Conservation (phyloP, 2,113 vertebrate genomes). For the Monopterus albus region DNA sequence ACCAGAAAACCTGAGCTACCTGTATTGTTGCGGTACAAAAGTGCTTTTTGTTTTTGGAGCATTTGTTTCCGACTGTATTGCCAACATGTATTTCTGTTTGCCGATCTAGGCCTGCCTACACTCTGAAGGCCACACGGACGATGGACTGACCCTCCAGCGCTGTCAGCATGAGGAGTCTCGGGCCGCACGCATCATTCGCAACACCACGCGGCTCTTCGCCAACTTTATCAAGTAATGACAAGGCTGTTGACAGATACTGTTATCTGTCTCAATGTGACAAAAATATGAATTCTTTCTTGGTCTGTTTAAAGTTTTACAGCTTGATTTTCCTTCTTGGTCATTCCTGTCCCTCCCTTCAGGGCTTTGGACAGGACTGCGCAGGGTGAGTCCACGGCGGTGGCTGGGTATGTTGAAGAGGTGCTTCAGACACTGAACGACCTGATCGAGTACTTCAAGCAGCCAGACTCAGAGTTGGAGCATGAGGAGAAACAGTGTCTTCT, state of each 20-base stretch:
- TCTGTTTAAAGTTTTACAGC: not conserved
- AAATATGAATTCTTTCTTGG: not conserved
- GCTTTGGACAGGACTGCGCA: constrained; percentile 77
- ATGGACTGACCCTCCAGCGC: constrained; percentile 92
- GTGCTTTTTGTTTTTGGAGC: too few relatives aligned
- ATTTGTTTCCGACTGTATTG: too few relatives aligned
- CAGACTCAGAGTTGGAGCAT: constrained; percentile 89
- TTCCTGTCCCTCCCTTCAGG: constrained; percentile 43
- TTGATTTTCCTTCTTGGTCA: not conserved
- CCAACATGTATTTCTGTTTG: not conserved
- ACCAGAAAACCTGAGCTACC: too few relatives aligned
- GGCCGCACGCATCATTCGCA: constrained; percentile 95
- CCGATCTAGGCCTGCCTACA: constrained; percentile 90
- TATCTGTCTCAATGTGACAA: not conserved
- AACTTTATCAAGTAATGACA: constrained; percentile 90
- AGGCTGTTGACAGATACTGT: not conserved
- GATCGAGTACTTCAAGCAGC: constrained; percentile 94
- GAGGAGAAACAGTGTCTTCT: constrained; percentile 96
- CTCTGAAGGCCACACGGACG: constrained; percentile 97
- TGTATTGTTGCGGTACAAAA: too few relatives aligned
- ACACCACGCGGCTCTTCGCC: constrained; percentile 91
- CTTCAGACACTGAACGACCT: constrained; percentile 94
- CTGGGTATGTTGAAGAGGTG: constrained; percentile 90
- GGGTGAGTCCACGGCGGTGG: constrained; percentile 83
- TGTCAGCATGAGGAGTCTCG: constrained; percentile 95